phyloP scores from a whole-genome alignment of 1,140 invertebrate genomes.

The Gonatopus flavifemur region DNA sequence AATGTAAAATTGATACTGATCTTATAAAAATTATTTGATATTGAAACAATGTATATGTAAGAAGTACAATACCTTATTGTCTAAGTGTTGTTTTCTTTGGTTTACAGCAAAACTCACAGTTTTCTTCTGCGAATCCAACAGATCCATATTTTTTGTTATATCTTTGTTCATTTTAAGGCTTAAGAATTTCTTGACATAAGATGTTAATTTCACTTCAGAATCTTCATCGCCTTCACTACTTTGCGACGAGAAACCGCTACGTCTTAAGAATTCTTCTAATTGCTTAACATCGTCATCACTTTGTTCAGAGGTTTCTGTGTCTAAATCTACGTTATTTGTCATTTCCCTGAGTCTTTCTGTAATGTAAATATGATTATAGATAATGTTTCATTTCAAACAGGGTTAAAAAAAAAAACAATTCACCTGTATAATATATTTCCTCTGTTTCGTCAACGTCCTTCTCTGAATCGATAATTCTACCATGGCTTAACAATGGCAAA shows the following conservation, averaged over 20 bases:
- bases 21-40: background rate
- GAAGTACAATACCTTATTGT: slow-evolving; percentile 53
- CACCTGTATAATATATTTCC: slow-evolving; percentile 44
- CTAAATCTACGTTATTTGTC: slow-evolving; percentile 28
- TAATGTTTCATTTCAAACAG: background rate
- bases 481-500: slow-evolving; percentile 43
- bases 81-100: slow-evolving; percentile 64
- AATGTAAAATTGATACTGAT: too few relatives aligned
- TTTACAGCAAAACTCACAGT: slow-evolving; percentile 70
- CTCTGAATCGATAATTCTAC: slow-evolving; percentile 46
- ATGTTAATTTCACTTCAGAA: slow-evolving; percentile 67
- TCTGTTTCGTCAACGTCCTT: slow-evolving; percentile 55
- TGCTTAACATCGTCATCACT: slow-evolving; percentile 67
- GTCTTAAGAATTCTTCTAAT: slow-evolving; percentile 73
- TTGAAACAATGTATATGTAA: slow-evolving; percentile 12
- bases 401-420: slow-evolving; percentile 1
- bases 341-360: slow-evolving; percentile 43
- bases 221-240: slow-evolving; percentile 69
- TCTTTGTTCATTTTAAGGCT: slow-evolving; percentile 63
- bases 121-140: slow-evolving; percentile 69
- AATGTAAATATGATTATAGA: background rate
- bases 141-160: slow-evolving; percentile 54
- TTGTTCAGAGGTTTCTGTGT: slow-evolving; percentile 47
- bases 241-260: slow-evolving; percentile 68
- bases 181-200: slow-evolving; percentile 69